Evolutionary conservation across 2,888 invertebrate genomes (phyloP).

Genomic region (Hydraecia micacea): DNA sequence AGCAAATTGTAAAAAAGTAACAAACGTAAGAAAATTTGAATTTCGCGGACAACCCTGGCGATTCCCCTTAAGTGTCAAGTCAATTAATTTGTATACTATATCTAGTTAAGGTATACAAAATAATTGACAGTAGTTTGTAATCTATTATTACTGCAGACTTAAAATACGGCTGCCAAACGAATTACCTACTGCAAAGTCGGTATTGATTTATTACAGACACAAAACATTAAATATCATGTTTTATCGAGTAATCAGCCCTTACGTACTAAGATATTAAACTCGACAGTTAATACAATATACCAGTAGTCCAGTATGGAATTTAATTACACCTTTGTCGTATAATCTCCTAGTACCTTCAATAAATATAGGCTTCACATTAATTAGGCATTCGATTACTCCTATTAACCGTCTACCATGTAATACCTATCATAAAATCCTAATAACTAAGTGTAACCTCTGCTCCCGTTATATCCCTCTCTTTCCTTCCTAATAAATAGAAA

Average conservation of each 20-base stretch:
- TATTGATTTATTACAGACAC: neutral
- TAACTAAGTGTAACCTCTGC: conserved; percentile 61
- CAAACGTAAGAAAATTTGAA: no score
- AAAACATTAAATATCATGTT: neutral
- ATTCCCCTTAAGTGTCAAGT: no score
- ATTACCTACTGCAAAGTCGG: neutral
- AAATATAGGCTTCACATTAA: conserved; percentile 61
- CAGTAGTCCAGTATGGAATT: conserved; percentile 18
- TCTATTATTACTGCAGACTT: neutral
- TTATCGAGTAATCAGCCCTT: conserved; percentile 13
- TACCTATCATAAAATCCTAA: conserved; percentile 63
- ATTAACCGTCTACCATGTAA: conserved; percentile 54
- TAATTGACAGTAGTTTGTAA: no score
- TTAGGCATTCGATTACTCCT: conserved; percentile 59
- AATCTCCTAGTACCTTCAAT: conserved; percentile 43
- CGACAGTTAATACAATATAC: conserved; percentile 32
- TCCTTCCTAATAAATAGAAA: conserved; percentile 57
- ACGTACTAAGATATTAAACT: conserved; percentile 20
- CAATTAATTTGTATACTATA: no score
- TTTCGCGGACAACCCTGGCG: no score
- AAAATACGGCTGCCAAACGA: neutral
- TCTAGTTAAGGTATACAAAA: no score
- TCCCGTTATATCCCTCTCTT: conserved; percentile 55
- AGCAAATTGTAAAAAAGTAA: no score
- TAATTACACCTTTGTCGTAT: conserved; percentile 44